A percentile compares a stretch with the other conserved stretches of the same genome.
phyloP scores from a whole-genome alignment of 2,113 vertebrate genomes.

The Anas platyrhynchos region DNA sequence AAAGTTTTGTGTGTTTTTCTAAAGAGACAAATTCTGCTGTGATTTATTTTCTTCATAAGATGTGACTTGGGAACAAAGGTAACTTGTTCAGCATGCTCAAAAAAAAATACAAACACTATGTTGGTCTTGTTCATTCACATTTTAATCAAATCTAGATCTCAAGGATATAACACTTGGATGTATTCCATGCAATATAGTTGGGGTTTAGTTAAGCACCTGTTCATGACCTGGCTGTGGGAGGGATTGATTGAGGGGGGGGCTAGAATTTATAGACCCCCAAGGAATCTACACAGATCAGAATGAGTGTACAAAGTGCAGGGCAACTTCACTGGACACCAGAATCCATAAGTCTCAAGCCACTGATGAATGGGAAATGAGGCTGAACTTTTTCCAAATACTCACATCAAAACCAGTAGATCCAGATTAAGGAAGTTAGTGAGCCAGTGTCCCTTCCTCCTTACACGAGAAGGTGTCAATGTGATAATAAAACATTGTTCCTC shows the following conservation, averaged over 20 bases:
- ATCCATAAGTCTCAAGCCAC: background rate
- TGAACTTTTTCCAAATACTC: background rate
- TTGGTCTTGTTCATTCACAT: background rate
- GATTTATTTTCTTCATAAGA: background rate
- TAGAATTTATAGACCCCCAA: background rate
- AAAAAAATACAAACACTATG: background rate
- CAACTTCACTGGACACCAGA: background rate
- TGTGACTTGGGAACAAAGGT: background rate
- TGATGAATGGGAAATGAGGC: background rate
- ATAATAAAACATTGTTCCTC: background rate
- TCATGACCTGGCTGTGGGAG: background rate
- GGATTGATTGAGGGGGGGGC: background rate
- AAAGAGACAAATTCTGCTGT: background rate
- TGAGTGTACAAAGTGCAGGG: background rate
- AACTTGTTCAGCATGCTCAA: background rate
- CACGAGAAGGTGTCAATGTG: background rate
- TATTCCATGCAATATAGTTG: background rate
- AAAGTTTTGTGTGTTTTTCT: background rate
- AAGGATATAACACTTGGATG: background rate
- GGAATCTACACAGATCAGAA: background rate
- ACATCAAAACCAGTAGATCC: no score
- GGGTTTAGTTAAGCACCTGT: background rate
- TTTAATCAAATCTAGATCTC: background rate
- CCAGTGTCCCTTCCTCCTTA: background rate
- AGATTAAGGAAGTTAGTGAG: background rate